phyloP scores from a whole-genome alignment of 2,797 vertebrate genomes.

The Eptatretus atami region DNA sequence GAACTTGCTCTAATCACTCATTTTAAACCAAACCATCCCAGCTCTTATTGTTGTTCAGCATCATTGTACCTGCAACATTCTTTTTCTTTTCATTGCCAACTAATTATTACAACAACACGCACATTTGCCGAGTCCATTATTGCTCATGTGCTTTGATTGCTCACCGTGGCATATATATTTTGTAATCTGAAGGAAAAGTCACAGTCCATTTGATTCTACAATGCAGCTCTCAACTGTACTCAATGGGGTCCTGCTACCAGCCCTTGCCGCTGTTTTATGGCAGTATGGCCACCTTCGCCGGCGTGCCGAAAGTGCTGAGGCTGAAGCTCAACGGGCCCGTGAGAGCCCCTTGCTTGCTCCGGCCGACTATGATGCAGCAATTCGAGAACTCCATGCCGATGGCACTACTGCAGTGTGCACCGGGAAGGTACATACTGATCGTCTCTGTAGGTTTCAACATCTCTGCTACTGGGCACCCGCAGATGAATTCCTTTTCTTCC shows the following conservation, averaged over 20 bases:
- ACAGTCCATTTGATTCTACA: constrained; percentile 13
- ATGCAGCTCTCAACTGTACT: constrained; percentile 60
- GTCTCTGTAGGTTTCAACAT: constrained; percentile 68
- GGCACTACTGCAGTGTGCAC: constrained; percentile 89
- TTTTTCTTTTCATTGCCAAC: too few relatives aligned
- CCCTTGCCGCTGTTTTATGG: constrained; percentile 71
- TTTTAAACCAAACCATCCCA: too few relatives aligned
- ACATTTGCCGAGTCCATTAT: too few relatives aligned
- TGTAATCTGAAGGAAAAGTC: too few relatives aligned
- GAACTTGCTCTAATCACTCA: too few relatives aligned
- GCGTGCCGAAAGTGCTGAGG: constrained; percentile 35
- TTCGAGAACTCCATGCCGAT: constrained; percentile 41
- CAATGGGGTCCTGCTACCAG: constrained; percentile 56
- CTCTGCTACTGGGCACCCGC: constrained; percentile 74
- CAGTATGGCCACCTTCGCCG: constrained; percentile 48
- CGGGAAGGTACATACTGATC: constrained; percentile 78
- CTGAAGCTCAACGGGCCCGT: constrained; percentile 34
- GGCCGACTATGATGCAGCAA: constrained; percentile 49
- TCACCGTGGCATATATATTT: too few relatives aligned
- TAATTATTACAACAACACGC: too few relatives aligned
- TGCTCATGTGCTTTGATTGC: too few relatives aligned
- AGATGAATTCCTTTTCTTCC: constrained; percentile 82
- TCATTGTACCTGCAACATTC: too few relatives aligned
- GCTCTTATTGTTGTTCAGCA: too few relatives aligned
- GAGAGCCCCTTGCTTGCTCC: constrained; percentile 38